Base-by-base conservation (phyloP, 2,888 invertebrate genomes). In the Plebejus argus region DNA sequence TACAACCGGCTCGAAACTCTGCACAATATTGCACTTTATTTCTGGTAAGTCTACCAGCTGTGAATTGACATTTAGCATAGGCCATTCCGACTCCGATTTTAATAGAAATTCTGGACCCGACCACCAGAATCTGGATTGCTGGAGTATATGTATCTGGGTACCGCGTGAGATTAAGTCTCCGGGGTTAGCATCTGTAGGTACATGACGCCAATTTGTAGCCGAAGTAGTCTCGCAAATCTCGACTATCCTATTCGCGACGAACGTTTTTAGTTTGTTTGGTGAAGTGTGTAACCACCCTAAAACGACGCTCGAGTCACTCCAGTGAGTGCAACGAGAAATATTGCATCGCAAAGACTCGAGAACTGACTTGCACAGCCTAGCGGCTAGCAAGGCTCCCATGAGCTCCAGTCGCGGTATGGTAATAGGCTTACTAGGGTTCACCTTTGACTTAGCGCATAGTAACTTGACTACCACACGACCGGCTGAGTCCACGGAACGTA, bases 361-460 rank as follows among this genome's bases (percentile, higher is more conserved):
- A 15, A 78, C 61, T 12, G 33, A 15, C 23, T 56, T 70, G 28
- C 45, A 45, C 12, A 79, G 23, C 15, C 77, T 49, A 20, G 82
- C 79, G 0, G 81, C 82, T 0, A 84, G 78, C 12, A 84, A 53
- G 0, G 84, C 83, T 0, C 79, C 84, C 12, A 83, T 83, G 0
- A 85, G 72, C 76, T 86, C 84, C 0, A 84, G 76, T 0, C 85
- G 81, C 0, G 85, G 85, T 39, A 85, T 83, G 1, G 86, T 85
- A 0, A 78, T 81, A 0, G 81, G 79, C 61, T 83, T 85, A 5
- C 84, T 0, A 0, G 84, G 85, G 0, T 83, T 80, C n/a, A 85
- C 84, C 6, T 82, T 83, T 0, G 83, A 81, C 45, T 85, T 84
- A 0, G 83, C 79, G 70, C 83, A 83, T 12, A 85, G 71, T 8